A percentile compares a stretch with the other conserved stretches of the same genome.
Evolutionary conservation across 1,140 invertebrate genomes (phyloP).

Genomic region (Drosophila repleta): DNA sequence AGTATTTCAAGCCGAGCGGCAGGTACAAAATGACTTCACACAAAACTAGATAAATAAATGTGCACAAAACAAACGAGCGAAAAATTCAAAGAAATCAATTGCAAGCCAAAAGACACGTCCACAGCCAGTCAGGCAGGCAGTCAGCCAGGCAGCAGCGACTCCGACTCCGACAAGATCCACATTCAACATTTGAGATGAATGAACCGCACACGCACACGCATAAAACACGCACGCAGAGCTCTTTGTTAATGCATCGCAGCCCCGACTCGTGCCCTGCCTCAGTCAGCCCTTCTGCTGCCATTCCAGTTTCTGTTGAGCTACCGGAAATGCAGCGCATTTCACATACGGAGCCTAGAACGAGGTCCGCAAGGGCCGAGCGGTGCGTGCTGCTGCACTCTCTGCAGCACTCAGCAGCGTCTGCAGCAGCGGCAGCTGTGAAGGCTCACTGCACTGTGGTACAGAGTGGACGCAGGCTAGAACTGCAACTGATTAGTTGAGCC

Average conservation of each 20-base stretch:
- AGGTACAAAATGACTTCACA: conserved; percentile 79
- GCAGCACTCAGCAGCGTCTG: conserved; percentile 30
- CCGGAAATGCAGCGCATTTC: conserved; percentile 80
- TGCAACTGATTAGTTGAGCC: too few relatives aligned
- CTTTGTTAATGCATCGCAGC: conserved; percentile 16
- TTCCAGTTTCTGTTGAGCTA: conserved; percentile 37
- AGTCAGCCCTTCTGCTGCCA: conserved; percentile 1
- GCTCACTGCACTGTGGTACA: conserved; percentile 9
- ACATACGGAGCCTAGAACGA: conserved; percentile 21
- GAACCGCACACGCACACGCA: conserved; percentile 65
- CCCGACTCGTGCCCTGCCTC: neutral
- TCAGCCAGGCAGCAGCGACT: neutral
- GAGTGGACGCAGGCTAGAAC: neutral
- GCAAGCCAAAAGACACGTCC: conserved; percentile 75
- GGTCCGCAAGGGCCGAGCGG: neutral
- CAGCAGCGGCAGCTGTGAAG: conserved; percentile 24
- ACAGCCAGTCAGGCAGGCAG: neutral
- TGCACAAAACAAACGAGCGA: conserved; percentile 65
- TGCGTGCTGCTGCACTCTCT: conserved; percentile 58
- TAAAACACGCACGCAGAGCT: conserved; percentile 64
- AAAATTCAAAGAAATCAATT: conserved; percentile 80
- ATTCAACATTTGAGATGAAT: conserved; percentile 37
- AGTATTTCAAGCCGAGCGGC: conserved; percentile 42
- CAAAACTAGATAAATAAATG: conserved; percentile 67
- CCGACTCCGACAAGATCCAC: conserved; percentile 14